These are phyloP conservation scores for Bucorvus abyssinicus DNA, from an alignment of 2,797 vertebrate genomes.

Conservation along the genomic window DNA sequence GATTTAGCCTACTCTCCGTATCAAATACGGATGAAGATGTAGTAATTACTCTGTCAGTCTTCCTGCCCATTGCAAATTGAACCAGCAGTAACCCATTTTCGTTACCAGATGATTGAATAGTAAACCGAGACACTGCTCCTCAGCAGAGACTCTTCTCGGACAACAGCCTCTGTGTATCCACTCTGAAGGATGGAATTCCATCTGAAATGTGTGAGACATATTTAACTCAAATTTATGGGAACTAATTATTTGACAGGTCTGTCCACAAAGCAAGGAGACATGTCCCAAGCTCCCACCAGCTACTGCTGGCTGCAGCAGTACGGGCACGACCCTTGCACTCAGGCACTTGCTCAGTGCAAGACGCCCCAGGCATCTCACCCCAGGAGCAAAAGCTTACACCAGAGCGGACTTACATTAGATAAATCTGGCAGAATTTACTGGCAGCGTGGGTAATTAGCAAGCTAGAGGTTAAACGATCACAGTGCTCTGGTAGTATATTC, in stretches of 20 bases:
- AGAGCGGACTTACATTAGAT: neutral
- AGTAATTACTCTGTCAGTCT: neutral
- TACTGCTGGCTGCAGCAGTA: fast-evolving
- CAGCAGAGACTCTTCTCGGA: neutral
- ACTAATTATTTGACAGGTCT: neutral
- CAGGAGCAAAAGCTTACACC: neutral
- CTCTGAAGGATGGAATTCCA: neutral
- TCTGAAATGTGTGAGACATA: fast-evolving
- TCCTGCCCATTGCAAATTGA: neutral
- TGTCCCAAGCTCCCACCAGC: neutral
- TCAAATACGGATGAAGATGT: fast-evolving
- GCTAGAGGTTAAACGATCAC: constrained; percentile 10
- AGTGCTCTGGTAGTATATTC: neutral
- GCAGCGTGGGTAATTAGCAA: neutral
- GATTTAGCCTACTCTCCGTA: neutral
- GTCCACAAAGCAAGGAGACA: neutral
- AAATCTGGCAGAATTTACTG: neutral
- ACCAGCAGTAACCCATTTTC: neutral
- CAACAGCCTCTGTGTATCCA: fast-evolving
- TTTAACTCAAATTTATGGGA: neutral
- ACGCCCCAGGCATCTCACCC: neutral
- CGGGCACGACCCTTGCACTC: fast-evolving
- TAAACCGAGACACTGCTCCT: neutral
- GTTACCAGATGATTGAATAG: fast-evolving
- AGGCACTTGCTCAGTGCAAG: neutral